Evolutionary conservation across 1,140 invertebrate genomes (phyloP).

Genomic region (Scaptodrosophila lebanonensis): DNA sequence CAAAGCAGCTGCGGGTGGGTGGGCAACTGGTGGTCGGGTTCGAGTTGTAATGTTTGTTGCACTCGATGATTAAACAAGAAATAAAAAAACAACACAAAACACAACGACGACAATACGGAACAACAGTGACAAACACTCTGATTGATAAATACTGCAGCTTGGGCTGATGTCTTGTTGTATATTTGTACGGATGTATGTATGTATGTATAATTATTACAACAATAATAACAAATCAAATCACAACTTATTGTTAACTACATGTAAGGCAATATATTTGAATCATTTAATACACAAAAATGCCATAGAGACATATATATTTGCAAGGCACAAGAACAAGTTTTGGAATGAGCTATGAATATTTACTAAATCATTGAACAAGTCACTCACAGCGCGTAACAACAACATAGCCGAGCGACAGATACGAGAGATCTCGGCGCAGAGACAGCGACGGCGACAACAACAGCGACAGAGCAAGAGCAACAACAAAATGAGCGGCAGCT

Average conservation of each 20-base stretch:
- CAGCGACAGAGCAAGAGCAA: slow-evolving; percentile 26
- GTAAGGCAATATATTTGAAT: slow-evolving; percentile 16
- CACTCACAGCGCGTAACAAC: slow-evolving; percentile 46
- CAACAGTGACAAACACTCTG: background rate
- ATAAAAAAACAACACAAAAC: no score
- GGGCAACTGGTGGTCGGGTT: background rate
- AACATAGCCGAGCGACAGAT: slow-evolving; percentile 54
- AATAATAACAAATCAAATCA: slow-evolving; percentile 32
- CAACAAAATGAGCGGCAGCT: slow-evolving; percentile 43
- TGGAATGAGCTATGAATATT: slow-evolving; percentile 50
- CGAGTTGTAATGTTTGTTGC: no score
- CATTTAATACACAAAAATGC: slow-evolving; percentile 34
- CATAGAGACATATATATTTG: slow-evolving; percentile 43
- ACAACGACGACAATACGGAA: no score
- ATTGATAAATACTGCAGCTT: slow-evolving; percentile 1
- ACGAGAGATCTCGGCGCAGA: slow-evolving; percentile 16
- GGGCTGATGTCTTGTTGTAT: no score
- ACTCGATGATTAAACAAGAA: no score
- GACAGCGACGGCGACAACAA: slow-evolving; percentile 26
- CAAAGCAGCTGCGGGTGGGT: no score
- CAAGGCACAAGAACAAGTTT: slow-evolving; percentile 50
- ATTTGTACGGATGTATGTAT: slow-evolving; percentile 13
- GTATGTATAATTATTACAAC: slow-evolving; percentile 40
- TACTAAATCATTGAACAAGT: slow-evolving; percentile 50
- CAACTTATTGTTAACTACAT: slow-evolving; percentile 40